Evolutionary conservation across 1,140 invertebrate species (phyloP).

Genomic region (Brachionus asplanchnoidis): DNA sequence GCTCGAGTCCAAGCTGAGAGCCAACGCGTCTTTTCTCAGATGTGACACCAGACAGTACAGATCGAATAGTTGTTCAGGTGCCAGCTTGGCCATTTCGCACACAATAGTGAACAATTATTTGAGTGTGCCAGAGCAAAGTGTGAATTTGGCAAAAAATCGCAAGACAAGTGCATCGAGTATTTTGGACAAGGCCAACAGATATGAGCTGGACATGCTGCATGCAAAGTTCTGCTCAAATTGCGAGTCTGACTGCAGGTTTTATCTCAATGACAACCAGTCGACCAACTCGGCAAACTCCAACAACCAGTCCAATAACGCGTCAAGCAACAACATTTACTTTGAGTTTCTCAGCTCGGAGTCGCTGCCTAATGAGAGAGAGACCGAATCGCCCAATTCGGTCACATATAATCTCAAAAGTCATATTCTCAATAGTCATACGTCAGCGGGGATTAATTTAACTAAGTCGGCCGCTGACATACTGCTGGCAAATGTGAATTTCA

Average conservation of each 20-base stretch:
- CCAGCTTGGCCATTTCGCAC: not conserved
- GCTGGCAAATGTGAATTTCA: not conserved
- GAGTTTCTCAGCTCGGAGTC: not conserved
- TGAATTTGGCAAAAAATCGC: not conserved
- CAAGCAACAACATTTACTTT: slow-evolving; percentile 6
- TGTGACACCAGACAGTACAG: not conserved
- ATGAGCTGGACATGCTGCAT: not conserved
- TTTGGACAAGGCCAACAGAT: not conserved
- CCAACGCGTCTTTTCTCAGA: not conserved
- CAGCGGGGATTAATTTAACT: not conserved
- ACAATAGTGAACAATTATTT: not conserved
- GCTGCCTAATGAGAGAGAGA: not conserved
- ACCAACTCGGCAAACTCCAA: not conserved
- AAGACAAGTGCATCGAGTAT: slow-evolving; percentile 7
- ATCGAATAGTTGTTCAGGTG: not conserved
- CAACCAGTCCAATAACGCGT: not conserved
- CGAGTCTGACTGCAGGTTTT: not conserved
- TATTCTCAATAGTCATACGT: not conserved
- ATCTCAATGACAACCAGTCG: not conserved
- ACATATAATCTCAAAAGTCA: not conserved
- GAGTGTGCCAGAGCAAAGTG: not conserved
- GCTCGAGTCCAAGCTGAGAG: not conserved
- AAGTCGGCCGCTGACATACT: not conserved
- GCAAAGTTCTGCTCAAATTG: not conserved
- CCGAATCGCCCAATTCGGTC: no score